phyloP scores from a whole-genome alignment of 2,888 invertebrate genomes.

The Cataglyphis livida region DNA sequence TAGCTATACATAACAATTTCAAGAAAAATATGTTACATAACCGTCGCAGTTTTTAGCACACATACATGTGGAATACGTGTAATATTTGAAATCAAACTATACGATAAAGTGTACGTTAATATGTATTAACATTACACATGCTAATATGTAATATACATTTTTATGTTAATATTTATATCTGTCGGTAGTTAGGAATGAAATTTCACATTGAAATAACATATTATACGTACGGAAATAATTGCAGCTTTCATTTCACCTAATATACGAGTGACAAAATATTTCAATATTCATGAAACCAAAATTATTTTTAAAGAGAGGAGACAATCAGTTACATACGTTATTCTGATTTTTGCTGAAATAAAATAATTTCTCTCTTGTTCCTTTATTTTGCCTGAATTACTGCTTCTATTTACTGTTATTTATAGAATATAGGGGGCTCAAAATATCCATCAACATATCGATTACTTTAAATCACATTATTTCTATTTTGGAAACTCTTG shows the following conservation, averaged over 20 bases:
- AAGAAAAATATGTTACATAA: constrained; percentile 31
- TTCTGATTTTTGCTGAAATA: not conserved
- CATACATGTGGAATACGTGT: not conserved
- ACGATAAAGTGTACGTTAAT: not conserved
- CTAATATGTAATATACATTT: constrained; percentile 3
- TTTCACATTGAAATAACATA: constrained; percentile 14
- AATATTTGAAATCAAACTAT: not conserved
- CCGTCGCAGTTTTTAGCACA: constrained; percentile 7
- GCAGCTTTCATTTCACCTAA: constrained; percentile 17
- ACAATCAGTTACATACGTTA: constrained; percentile 1
- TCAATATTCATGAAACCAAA: constrained; percentile 29
- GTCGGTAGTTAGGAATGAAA: constrained; percentile 23
- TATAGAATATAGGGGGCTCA: not conserved
- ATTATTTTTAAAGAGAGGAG: constrained; percentile 22
- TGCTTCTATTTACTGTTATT: not conserved
- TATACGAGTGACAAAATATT: constrained; percentile 23
- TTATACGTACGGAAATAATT: not conserved
- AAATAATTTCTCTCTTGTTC: not conserved
- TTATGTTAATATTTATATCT: not conserved
- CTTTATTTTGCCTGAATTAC: not conserved
- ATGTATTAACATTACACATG: not conserved
- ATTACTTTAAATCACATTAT: constrained; percentile 14
- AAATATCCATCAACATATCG: not conserved
- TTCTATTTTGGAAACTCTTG: constrained; percentile 34
- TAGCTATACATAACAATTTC: not conserved